These are phyloP conservation scores for Agelaius tricolor DNA, from an alignment of 2,113 vertebrate genomes.

Conservation along the genomic window DNA sequence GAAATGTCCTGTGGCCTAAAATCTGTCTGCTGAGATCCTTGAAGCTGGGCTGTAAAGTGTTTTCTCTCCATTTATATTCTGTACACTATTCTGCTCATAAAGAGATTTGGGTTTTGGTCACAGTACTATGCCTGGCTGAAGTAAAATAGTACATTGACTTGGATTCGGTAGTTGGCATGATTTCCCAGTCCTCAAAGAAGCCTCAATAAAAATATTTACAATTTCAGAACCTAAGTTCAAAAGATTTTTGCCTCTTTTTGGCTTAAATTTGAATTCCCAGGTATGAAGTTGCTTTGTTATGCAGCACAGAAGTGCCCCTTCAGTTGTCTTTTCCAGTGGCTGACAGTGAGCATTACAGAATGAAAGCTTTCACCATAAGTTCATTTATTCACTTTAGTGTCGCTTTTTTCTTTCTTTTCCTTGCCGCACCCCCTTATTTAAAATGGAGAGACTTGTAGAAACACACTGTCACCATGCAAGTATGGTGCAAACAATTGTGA, in stretches of 20 bases:
- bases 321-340: neutral
- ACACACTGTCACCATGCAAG: neutral
- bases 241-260: neutral
- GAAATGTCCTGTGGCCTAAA: neutral
- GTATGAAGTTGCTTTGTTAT: neutral
- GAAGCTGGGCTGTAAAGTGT: neutral
- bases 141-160: neutral
- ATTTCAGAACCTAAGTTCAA: neutral
- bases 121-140: neutral
- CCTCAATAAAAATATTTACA: neutral
- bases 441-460: neutral
- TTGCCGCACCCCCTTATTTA: neutral
- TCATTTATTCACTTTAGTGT: neutral
- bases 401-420: neutral
- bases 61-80: neutral
- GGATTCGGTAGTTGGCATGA: neutral
- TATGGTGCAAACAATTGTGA: neutral
- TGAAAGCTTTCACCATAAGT: neutral
- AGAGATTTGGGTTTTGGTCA: neutral
- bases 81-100: neutral
- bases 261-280: neutral
- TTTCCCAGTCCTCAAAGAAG: neutral
- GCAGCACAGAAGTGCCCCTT: neutral
- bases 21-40: neutral
- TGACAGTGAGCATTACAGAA: neutral